A percentile compares a stretch with the other conserved stretches of the same genome.
Conservation (phyloP, 2,888 invertebrate genomes). For the Campopleginae sp. region DNA sequence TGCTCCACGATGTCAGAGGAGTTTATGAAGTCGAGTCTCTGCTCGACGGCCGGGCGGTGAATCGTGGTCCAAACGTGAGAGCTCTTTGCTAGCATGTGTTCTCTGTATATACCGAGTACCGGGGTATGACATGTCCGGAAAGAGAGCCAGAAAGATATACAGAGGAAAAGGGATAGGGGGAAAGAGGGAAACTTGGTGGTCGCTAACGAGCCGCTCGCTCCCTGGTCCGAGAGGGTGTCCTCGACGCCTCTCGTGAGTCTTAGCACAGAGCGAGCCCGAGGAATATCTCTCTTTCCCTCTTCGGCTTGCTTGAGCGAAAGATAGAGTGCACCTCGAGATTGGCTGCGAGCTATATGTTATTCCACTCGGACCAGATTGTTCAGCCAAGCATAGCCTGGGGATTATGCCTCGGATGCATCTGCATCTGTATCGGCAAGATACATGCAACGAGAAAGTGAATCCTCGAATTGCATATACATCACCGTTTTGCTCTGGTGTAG, state of each 20-base stretch:
- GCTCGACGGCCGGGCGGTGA: constrained; percentile 30
- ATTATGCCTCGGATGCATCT: constrained; percentile 42
- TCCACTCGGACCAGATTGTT: constrained; percentile 41
- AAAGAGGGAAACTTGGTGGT: constrained; percentile 28
- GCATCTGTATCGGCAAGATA: constrained; percentile 52
- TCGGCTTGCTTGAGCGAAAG: constrained; percentile 15
- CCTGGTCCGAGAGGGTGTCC: constrained; percentile 61
- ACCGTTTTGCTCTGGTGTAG: constrained; percentile 12
- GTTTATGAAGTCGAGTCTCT: constrained; percentile 65
- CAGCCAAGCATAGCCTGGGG: constrained; percentile 45
- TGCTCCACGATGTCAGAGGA: constrained; percentile 51
- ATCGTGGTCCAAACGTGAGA: constrained; percentile 45
- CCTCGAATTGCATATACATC: not conserved
- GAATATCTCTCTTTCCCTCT: constrained; percentile 46
- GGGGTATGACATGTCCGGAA: constrained; percentile 63
- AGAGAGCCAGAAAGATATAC: constrained; percentile 29
- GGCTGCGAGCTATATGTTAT: constrained; percentile 40
- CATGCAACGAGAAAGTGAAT: constrained; percentile 41
- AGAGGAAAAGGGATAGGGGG: not conserved
- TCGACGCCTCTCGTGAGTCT: constrained; percentile 60
- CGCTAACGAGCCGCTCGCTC: constrained; percentile 64
- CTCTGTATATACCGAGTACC: constrained; percentile 44
- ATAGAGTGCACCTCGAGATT: constrained; percentile 48
- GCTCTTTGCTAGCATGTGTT: constrained; percentile 25
- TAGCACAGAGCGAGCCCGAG: constrained; percentile 39